Conservation (phyloP, 2,888 invertebrate species). For the Platycheirus albimanus region DNA sequence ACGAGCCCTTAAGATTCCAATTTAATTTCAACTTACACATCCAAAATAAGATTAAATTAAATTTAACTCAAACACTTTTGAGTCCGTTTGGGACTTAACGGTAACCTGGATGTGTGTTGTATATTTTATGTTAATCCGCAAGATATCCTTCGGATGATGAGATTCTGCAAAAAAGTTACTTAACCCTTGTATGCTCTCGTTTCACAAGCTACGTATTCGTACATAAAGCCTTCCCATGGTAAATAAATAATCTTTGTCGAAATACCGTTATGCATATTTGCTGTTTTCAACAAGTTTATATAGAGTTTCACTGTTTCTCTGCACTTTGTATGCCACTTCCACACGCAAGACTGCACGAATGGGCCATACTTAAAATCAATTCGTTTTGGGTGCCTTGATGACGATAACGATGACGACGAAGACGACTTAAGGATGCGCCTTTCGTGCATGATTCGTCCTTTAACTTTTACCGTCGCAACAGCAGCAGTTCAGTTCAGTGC, state of each 20-base stretch:
- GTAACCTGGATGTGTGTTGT: constrained; percentile 8
- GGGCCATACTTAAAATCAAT: constrained; percentile 34
- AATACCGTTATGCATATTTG: constrained; percentile 61
- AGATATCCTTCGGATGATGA: neutral
- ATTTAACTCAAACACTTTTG: constrained; percentile 10
- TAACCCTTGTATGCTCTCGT: neutral
- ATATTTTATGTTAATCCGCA: constrained; percentile 20
- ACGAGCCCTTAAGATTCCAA: neutral
- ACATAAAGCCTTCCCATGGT: constrained; percentile 17
- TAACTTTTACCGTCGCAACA: neutral
- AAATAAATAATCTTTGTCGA: constrained; percentile 53
- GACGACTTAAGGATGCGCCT: neutral
- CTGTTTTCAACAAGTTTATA: constrained; percentile 61
- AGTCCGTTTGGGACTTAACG: constrained; percentile 6
- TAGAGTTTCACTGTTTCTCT: neutral
- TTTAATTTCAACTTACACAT: constrained; percentile 16
- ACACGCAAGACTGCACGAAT: constrained; percentile 4
- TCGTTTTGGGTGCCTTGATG: constrained; percentile 3
- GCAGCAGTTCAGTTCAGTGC: neutral
- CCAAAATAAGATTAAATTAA: constrained; percentile 21
- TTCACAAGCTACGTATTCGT: constrained; percentile 9
- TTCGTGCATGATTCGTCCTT: neutral
- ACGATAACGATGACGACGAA: constrained; percentile 3
- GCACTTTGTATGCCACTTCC: constrained; percentile 21
- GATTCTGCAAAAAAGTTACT: neutral